Percentiles rank a stretch among this genome's conserved stretches.
These are phyloP conservation scores for Pygoscelis antarcticus DNA, from an alignment of 2,113 vertebrate genomes.

Conservation along the genomic window DNA sequence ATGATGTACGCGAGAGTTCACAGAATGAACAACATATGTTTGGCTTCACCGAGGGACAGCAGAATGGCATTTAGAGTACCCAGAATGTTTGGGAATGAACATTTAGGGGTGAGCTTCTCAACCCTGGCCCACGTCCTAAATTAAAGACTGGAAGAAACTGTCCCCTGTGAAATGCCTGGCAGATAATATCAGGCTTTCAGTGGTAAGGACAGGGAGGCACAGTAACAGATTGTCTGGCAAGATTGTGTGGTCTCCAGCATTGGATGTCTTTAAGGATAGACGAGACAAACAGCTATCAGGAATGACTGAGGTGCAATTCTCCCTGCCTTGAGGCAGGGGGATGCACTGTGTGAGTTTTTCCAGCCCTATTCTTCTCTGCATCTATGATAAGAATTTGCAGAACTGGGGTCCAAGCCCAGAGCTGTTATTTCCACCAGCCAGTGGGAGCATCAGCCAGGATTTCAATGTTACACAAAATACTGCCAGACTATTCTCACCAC, in stretches of 20 bases:
- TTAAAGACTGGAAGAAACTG: not conserved
- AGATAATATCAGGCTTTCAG: not conserved
- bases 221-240: constrained; percentile 44
- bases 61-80: not conserved
- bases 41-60: not conserved
- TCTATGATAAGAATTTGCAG: not conserved
- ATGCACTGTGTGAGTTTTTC: not conserved
- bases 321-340: not conserved
- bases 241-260: not conserved
- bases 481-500: not conserved
- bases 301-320: not conserved
- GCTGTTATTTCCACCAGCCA: not conserved
- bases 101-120: not conserved
- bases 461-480: not conserved
- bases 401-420: not conserved
- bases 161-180: not conserved
- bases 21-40: not conserved
- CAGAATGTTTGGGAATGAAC: not conserved
- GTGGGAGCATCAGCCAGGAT: not conserved
- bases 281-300: not conserved
- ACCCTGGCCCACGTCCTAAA: not conserved
- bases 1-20: not conserved
- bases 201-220: not conserved
- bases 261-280: not conserved
- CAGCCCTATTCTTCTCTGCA: not conserved